Percentiles rank a stretch among this genome's conserved stretches.
Evolutionary conservation across 1,140 invertebrate species (phyloP).

Genomic region (Pseudoatta argentina): DNA sequence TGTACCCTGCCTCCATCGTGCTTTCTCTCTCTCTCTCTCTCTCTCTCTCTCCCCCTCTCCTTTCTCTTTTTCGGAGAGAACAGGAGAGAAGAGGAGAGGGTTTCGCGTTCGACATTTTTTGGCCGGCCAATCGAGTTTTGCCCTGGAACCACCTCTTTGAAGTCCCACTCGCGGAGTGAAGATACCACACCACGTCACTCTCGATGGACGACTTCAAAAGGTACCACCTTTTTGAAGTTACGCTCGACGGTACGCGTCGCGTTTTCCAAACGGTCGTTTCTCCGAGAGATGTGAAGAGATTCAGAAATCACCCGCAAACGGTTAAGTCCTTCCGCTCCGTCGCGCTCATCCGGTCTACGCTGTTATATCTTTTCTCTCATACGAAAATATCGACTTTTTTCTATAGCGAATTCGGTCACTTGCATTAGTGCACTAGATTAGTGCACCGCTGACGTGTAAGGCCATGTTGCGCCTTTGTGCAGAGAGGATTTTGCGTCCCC

Average conservation of each 20-base stretch:
- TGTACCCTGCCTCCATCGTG: constrained; percentile 41
- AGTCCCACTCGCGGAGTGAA: constrained; percentile 50
- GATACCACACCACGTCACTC: constrained; percentile 57
- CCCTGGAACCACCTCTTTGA: constrained; percentile 59
- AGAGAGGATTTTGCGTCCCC: too few relatives aligned
- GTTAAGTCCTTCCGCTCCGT: constrained; percentile 1
- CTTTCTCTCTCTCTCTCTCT: neutral
- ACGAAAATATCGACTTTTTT: constrained; percentile 36
- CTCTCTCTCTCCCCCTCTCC: too few relatives aligned
- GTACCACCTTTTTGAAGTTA: constrained; percentile 63
- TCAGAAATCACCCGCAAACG: constrained; percentile 35
- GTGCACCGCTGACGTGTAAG: too few relatives aligned
- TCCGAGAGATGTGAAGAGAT: neutral
- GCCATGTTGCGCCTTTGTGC: too few relatives aligned
- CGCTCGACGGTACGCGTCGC: constrained; percentile 25
- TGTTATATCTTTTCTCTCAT: neutral
- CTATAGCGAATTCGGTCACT: neutral
- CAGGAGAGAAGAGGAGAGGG: neutral
- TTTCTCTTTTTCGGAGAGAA: constrained; percentile 10
- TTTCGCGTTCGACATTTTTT: constrained; percentile 36
- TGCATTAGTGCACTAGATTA: too few relatives aligned
- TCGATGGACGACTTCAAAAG: constrained; percentile 61
- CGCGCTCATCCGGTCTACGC: neutral
- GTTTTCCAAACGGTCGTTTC: constrained; percentile 12
- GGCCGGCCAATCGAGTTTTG: constrained; percentile 42